phyloP scores from a whole-genome alignment of 2,113 vertebrate species.

The Gopherus flavomarginatus region DNA sequence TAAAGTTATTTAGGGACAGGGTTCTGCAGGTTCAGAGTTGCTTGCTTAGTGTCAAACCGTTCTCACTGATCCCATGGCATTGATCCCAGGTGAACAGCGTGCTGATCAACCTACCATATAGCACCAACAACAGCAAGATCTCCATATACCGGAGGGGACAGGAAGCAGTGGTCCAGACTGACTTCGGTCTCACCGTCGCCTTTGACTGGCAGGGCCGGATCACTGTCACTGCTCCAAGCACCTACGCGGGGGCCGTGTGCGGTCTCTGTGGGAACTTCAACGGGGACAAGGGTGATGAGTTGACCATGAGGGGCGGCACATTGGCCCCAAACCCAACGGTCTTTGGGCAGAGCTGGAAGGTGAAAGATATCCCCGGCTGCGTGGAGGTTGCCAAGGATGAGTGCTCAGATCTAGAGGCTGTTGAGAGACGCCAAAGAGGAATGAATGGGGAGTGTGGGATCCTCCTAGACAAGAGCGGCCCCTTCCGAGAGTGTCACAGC shows the following conservation, averaged over 20 bases:
- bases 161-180: conserved; percentile 61
- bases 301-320: neutral
- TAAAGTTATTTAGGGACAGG: neutral
- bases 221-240: conserved; percentile 49
- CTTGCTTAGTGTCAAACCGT: neutral
- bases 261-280: conserved; percentile 82
- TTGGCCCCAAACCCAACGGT: neutral
- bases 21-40: neutral
- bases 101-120: conserved; percentile 60
- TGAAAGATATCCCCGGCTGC: neutral
- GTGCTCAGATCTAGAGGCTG: neutral
- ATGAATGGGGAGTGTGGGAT: conserved; percentile 39
- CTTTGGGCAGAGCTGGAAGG: conserved; percentile 52
- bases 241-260: conserved; percentile 58
- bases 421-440: neutral
- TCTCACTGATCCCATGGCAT: neutral
- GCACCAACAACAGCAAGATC: conserved; percentile 56
- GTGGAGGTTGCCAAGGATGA: conserved; percentile 44
- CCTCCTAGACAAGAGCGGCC: conserved; percentile 15
- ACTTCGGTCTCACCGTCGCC: conserved; percentile 70
- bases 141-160: conserved; percentile 43
- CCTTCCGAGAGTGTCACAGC: conserved; percentile 60
- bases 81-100: conserved; percentile 70
- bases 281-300: conserved; percentile 62
- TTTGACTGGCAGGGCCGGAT: conserved; percentile 72